Evolutionary conservation across 1,140 invertebrate genomes (phyloP).

Genomic region (Lepeophtheirus salmonis): DNA sequence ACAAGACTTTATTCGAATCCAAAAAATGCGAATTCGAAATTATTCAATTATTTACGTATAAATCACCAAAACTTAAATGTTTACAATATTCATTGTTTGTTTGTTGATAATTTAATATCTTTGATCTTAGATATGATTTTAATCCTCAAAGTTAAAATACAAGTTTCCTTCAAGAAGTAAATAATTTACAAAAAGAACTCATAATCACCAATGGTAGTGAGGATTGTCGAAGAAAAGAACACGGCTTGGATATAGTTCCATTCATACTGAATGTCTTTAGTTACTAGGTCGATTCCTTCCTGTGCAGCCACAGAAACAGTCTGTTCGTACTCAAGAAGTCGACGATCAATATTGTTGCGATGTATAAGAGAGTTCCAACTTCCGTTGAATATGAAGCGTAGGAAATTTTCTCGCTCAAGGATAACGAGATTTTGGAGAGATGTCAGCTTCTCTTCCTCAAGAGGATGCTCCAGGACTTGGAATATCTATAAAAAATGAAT

Average conservation of each 20-base stretch:
- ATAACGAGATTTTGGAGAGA: background rate
- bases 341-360: conserved; percentile 3
- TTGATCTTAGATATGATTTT: too few species aligned
- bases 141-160: background rate
- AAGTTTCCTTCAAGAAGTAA: background rate
- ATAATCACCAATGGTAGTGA: conserved; percentile 21
- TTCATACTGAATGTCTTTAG: conserved; percentile 13
- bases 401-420: conserved; percentile 5
- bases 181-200: background rate
- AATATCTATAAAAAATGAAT: background rate
- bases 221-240: conserved; percentile 20
- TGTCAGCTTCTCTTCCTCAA: background rate
- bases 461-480: conserved; percentile 4
- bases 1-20: too few species aligned
- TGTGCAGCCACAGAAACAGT: conserved; percentile 5
- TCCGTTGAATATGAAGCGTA: conserved; percentile 11
- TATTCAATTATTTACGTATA: too few species aligned
- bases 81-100: too few species aligned
- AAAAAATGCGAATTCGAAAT: too few species aligned
- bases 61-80: too few species aligned
- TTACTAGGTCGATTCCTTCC: background rate
- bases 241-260: conserved; percentile 21
- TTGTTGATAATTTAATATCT: too few species aligned
- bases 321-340: conserved; percentile 7
- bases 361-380: conserved; percentile 7